Conservation (phyloP, 1,140 invertebrate genomes). For the Drosophila asahinai region DNA sequence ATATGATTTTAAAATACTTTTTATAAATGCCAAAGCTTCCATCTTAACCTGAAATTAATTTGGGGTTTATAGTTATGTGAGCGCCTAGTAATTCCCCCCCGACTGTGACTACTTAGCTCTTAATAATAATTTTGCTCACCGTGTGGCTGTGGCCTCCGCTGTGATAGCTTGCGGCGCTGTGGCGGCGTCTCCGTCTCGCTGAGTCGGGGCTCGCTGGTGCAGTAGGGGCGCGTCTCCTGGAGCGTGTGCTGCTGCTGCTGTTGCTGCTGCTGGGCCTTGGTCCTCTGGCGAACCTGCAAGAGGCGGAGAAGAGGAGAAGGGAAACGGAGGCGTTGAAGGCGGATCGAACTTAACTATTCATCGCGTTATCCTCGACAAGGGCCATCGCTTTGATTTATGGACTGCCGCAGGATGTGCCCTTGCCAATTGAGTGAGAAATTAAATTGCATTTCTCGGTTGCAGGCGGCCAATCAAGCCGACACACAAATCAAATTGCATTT, state of each 20-base stretch:
- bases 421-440: slow-evolving; percentile 55
- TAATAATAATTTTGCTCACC: slow-evolving; percentile 63
- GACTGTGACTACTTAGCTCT: slow-evolving; percentile 1
- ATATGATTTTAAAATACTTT: too few species aligned
- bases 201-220: slow-evolving; percentile 82
- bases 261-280: slow-evolving; percentile 77
- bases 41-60: neutral
- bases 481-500: slow-evolving; percentile 75
- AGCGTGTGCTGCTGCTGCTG: slow-evolving; percentile 77
- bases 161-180: slow-evolving; percentile 85
- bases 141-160: slow-evolving; percentile 86
- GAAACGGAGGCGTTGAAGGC: neutral
- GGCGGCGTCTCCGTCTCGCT: slow-evolving; percentile 84
- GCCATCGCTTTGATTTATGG: slow-evolving; percentile 63
- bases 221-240: slow-evolving; percentile 80
- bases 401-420: slow-evolving; percentile 37
- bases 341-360: slow-evolving; percentile 16
- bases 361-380: neutral
- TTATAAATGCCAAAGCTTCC: too few species aligned
- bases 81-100: neutral
- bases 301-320: too few species aligned
- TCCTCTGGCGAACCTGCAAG: slow-evolving; percentile 77
- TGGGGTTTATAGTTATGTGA: neutral
- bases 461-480: slow-evolving; percentile 40
- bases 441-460: slow-evolving; percentile 68